A percentile compares a stretch with the other conserved stretches of the same genome.
Evolutionary conservation across 2,888 invertebrate species (phyloP).

Genomic region (Salpingus planirostris): DNA sequence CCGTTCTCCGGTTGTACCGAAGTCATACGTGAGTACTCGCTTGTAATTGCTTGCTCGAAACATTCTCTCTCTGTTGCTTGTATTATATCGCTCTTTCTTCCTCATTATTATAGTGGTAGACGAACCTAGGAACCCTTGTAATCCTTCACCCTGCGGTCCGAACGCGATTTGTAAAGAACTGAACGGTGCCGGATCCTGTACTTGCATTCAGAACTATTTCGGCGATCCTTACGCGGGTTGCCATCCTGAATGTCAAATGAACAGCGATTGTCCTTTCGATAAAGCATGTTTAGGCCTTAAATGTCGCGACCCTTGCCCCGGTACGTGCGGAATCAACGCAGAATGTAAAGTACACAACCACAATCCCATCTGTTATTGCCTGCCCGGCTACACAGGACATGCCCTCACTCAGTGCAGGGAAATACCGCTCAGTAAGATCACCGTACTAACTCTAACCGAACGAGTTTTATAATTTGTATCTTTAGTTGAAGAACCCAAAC

Average conservation of each 20-base stretch:
- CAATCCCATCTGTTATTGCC: constrained; percentile 67
- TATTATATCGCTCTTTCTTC: constrained; percentile 1
- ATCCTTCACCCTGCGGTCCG: constrained; percentile 70
- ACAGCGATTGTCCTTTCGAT: constrained; percentile 62
- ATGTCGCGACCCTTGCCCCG: constrained; percentile 70
- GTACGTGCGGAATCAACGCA: constrained; percentile 68
- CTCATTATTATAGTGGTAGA: constrained; percentile 37
- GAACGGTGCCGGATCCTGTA: constrained; percentile 67
- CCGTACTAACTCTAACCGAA: not conserved
- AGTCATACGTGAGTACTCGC: constrained; percentile 36
- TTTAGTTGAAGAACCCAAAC: constrained; percentile 40
- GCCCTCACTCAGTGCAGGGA: constrained; percentile 55
- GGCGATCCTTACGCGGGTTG: constrained; percentile 74
- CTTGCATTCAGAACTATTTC: constrained; percentile 63
- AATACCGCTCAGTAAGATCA: constrained; percentile 33
- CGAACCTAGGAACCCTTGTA: constrained; percentile 61
- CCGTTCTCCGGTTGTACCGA: constrained; percentile 67
- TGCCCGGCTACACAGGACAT: constrained; percentile 63
- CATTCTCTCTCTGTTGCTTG: too few relatives aligned
- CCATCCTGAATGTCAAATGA: constrained; percentile 73
- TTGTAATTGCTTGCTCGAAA: not conserved
- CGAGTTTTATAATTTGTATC: constrained; percentile 1
- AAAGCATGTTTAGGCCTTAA: constrained; percentile 70
- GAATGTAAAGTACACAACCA: constrained; percentile 69
- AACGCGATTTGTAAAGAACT: constrained; percentile 70